Conservation (phyloP, 2,888 invertebrate genomes). For the Apoderus coryli region DNA sequence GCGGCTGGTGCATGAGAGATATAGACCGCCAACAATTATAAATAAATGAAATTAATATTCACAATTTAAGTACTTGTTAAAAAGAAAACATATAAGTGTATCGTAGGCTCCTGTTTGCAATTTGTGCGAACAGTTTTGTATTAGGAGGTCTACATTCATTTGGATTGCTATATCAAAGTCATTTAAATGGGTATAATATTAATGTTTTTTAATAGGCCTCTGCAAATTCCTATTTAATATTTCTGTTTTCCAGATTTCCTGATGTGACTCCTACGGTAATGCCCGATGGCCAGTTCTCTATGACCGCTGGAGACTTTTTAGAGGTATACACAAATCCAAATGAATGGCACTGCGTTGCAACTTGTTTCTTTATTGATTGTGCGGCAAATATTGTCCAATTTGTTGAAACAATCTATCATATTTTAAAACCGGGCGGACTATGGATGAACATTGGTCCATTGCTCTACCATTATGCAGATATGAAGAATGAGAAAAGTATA, state of each 20-base stretch:
- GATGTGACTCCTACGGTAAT: slow-evolving; percentile 68
- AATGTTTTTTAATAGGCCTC: neutral
- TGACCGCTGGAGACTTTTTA: slow-evolving; percentile 94
- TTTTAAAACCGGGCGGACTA: slow-evolving; percentile 76
- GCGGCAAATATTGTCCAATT: slow-evolving; percentile 93
- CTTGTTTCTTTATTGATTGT: slow-evolving; percentile 98
- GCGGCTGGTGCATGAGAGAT: too few species aligned
- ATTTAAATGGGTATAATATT: slow-evolving; percentile 4
- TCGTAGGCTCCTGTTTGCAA: too few species aligned
- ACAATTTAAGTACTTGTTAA: too few species aligned
- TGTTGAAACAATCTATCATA: slow-evolving; percentile 80
- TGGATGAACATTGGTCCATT: slow-evolving; percentile 89
- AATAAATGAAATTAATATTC: too few species aligned
- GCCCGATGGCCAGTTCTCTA: slow-evolving; percentile 63
- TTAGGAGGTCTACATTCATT: too few species aligned
- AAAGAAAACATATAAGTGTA: too few species aligned
- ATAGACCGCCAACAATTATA: too few species aligned
- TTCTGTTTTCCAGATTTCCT: slow-evolving; percentile 59
- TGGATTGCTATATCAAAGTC: slow-evolving; percentile 2
- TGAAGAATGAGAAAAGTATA: slow-evolving; percentile 74
- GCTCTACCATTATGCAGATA: slow-evolving; percentile 81
- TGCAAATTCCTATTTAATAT: slow-evolving; percentile 4
- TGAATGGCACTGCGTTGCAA: slow-evolving; percentile 84
- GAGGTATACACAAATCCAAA: slow-evolving; percentile 65
- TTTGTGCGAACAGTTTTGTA: too few species aligned